Evolutionary conservation across 2,888 invertebrate species (phyloP).

Genomic region (Calameuta pallipes): DNA sequence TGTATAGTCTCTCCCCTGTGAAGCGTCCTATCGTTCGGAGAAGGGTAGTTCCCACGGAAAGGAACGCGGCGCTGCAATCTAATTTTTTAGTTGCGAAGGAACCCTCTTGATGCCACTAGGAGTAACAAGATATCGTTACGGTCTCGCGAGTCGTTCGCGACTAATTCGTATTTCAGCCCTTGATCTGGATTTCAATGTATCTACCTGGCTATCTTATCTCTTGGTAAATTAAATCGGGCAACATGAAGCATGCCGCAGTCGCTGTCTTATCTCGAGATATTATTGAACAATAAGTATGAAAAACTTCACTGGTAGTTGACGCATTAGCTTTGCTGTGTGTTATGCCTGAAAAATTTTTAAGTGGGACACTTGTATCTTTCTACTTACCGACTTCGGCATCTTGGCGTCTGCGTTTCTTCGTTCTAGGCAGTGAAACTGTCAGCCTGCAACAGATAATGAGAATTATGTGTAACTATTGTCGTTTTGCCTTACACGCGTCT

Average conservation of each 20-base stretch:
- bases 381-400: conserved; percentile 62
- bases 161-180: not conserved
- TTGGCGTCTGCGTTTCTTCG: conserved; percentile 45
- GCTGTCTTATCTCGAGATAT: not conserved
- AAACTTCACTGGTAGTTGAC: not conserved
- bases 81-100: not conserved
- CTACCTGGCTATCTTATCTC: not conserved
- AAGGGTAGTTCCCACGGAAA: not conserved
- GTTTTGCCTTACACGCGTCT: conserved; percentile 31
- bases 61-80: not conserved
- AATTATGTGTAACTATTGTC: conserved; percentile 27
- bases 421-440: conserved; percentile 46
- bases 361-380: not conserved
- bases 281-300: not conserved
- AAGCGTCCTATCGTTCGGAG: not conserved
- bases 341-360: not conserved
- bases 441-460: conserved; percentile 51
- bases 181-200: not conserved
- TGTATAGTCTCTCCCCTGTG: not conserved
- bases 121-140: not conserved
- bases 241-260: not conserved
- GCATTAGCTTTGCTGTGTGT: not conserved
- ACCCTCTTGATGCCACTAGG: not conserved
- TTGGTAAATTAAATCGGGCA: not conserved
- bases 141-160: not conserved